These are phyloP conservation scores for Dreissena rostriformis DNA, from an alignment of 1,140 invertebrate genomes.

Conservation along the genomic window DNA sequence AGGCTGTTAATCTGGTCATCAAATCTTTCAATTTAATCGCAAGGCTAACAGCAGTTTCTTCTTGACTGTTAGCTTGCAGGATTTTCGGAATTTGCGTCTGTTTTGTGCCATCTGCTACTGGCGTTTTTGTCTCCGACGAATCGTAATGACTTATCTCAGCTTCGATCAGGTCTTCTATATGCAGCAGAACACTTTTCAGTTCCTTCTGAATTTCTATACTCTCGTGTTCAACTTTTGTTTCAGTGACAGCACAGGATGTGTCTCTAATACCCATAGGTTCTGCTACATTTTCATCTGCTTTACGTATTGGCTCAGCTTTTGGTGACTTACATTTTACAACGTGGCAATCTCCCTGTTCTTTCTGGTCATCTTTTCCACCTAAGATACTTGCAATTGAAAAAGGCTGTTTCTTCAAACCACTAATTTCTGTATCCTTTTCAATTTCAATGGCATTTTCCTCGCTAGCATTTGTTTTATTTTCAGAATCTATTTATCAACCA, in stretches of 20 bases:
- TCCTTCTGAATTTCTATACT: background rate
- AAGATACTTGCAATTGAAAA: conserved; percentile 26
- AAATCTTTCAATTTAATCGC: background rate
- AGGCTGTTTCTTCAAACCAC: conserved; percentile 16
- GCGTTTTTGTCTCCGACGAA: background rate
- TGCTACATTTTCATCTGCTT: background rate
- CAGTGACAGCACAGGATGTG: background rate
- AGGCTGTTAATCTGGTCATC: conserved; percentile 44
- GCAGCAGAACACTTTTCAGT: conserved; percentile 22
- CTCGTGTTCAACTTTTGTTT: background rate
- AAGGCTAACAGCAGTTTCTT: no score
- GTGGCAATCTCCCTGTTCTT: background rate
- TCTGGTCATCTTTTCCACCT: background rate
- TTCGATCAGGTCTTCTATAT: conserved; percentile 46
- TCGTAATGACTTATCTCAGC: background rate
- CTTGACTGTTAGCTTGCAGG: no score
- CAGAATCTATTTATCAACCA: no score
- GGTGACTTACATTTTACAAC: background rate
- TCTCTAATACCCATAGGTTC: background rate
- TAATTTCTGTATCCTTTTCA: conserved; percentile 10
- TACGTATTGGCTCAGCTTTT: background rate
- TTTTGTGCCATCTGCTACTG: background rate
- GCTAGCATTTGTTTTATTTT: no score
- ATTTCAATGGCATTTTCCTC: background rate
- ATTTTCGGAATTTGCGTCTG: no score